phyloP scores from a whole-genome alignment of 2,888 invertebrate genomes.

The Oligia fasciuncula region DNA sequence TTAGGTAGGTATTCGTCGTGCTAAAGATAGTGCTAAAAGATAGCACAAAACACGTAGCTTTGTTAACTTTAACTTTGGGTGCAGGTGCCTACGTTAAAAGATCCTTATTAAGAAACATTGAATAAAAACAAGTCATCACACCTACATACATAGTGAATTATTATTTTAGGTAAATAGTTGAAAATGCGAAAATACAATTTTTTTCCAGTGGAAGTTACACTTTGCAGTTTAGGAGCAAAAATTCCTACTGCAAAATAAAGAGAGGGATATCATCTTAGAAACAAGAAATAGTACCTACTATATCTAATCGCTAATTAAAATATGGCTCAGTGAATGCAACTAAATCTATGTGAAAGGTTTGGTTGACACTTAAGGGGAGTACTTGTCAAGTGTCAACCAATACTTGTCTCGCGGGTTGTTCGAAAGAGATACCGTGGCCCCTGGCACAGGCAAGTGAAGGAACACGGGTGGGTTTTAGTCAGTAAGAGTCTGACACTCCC shows the following conservation, averaged over 20 bases:
- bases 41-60: not conserved
- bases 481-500: too few species aligned
- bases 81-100: not conserved
- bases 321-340: constrained; percentile 4
- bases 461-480: too few species aligned
- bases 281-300: not conserved
- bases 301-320: not conserved
- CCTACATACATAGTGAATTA: too few species aligned
- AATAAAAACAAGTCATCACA: not conserved
- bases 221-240: not conserved
- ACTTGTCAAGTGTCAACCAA: too few species aligned
- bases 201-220: not conserved
- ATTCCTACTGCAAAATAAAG: not conserved
- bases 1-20: not conserved
- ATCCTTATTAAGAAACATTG: not conserved
- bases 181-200: not conserved
- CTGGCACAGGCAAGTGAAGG: too few species aligned
- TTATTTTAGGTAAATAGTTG: too few species aligned
- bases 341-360: constrained; percentile 38
- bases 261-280: not conserved
- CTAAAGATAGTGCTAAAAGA: not conserved
- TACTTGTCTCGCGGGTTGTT: too few species aligned
- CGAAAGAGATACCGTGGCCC: too few species aligned
- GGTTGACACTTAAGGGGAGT: not conserved
- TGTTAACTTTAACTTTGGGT: not conserved